A percentile compares a stretch with the other conserved stretches of the same genome.
These are phyloP conservation scores for Pomatostomus ruficeps DNA, from an alignment of 2,113 vertebrate species.

Conservation along the genomic window DNA sequence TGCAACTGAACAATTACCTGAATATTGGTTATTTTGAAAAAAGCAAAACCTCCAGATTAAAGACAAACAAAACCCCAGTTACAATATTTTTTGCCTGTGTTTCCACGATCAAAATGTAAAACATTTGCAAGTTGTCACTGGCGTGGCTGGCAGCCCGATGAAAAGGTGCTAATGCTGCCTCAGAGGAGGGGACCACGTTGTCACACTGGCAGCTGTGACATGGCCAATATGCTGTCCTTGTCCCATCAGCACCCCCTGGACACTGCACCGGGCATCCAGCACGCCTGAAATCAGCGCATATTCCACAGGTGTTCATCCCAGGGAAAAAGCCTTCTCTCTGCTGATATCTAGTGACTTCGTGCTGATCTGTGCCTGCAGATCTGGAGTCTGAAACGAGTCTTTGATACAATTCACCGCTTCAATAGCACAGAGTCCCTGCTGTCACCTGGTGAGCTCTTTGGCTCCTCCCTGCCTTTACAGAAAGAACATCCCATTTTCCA, in stretches of 20 bases:
- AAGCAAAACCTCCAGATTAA: neutral
- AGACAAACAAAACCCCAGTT: neutral
- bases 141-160: neutral
- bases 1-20: neutral
- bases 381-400: neutral
- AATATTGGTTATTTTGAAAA: neutral
- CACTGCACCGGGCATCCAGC: neutral
- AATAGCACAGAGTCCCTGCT: neutral
- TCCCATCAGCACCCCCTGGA: neutral
- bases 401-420: neutral
- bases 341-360: neutral
- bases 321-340: neutral
- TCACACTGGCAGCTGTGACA: neutral
- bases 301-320: neutral
- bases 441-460: neutral
- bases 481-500: neutral
- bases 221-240: neutral
- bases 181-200: neutral
- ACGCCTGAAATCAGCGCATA: neutral
- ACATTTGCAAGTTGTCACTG: neutral
- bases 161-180: neutral
- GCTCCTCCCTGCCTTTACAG: neutral
- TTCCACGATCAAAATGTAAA: neutral
- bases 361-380: neutral
- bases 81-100: neutral